phyloP scores from a whole-genome alignment of 2,113 vertebrate genomes.

The Psilopsiagon aymara region DNA sequence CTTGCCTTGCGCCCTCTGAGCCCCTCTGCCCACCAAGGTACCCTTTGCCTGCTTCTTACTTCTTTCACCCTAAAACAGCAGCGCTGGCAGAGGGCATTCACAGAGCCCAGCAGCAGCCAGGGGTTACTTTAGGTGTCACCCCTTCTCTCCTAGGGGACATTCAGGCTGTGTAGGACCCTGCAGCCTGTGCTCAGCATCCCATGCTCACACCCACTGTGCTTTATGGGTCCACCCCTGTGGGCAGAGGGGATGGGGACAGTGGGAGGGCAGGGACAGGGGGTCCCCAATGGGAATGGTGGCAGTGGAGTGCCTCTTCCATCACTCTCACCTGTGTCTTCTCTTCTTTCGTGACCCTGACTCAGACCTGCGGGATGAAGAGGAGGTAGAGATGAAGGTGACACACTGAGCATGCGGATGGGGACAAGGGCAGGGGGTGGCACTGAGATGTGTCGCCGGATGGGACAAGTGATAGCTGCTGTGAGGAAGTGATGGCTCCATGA shows the following conservation, averaged over 20 bases:
- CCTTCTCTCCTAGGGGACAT: not conserved
- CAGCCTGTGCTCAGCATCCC: not conserved
- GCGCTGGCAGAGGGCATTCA: not conserved
- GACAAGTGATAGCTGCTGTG: not conserved
- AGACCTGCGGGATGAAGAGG: conserved; percentile 79
- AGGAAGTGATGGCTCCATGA: not conserved
- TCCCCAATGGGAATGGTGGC: not conserved
- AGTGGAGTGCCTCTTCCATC: not conserved
- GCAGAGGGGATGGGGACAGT: not conserved
- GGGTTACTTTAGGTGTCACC: not conserved
- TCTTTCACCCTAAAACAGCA: not conserved
- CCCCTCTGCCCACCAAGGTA: not conserved
- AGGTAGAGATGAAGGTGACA: not conserved
- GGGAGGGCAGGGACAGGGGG: not conserved
- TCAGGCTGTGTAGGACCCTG: rapidly evolving
- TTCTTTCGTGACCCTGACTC: conserved; percentile 91
- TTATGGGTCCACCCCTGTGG: rapidly evolving
- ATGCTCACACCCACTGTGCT: not conserved
- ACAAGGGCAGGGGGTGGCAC: not conserved
- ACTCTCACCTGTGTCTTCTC: conserved; percentile 90
- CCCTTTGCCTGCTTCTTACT: not conserved
- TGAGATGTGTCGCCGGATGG: rapidly evolving
- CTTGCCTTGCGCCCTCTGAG: not conserved
- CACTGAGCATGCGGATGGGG: rapidly evolving
- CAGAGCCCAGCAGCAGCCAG: not conserved